A percentile compares a stretch with the other conserved stretches of the same genome.
These are phyloP conservation scores for Latrodectus hesperus DNA, from an alignment of 2,888 invertebrate species.

Conservation along the genomic window DNA sequence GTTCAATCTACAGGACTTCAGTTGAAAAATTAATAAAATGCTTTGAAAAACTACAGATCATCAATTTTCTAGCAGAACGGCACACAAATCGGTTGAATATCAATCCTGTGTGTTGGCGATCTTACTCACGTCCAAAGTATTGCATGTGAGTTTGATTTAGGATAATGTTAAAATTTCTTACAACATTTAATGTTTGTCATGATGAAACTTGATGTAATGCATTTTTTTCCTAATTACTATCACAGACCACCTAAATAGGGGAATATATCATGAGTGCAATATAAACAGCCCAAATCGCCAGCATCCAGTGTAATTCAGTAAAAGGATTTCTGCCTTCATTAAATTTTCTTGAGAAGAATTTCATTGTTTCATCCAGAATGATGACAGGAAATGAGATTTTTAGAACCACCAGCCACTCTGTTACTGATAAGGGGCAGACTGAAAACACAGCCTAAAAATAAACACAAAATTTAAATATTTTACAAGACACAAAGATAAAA, in stretches of 20 bases:
- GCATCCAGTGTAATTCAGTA: slow-evolving; percentile 83
- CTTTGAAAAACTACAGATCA: neutral
- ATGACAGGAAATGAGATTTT: slow-evolving; percentile 99
- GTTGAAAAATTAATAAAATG: slow-evolving; percentile 10
- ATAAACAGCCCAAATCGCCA: slow-evolving; percentile 97
- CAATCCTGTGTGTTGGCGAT: neutral
- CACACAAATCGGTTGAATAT: neutral
- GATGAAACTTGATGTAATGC: slow-evolving; percentile 7
- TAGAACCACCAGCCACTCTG: slow-evolving; percentile 99
- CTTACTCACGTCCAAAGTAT: neutral
- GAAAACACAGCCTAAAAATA: slow-evolving; percentile 95
- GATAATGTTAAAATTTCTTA: slow-evolving; percentile 15
- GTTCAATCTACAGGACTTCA: slow-evolving; percentile 10
- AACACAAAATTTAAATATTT: neutral
- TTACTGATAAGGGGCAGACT: slow-evolving; percentile 93
- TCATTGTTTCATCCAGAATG: slow-evolving; percentile 98
- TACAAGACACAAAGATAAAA: too few species aligned
- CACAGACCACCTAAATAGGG: slow-evolving; percentile 71
- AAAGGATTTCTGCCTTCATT: slow-evolving; percentile 88
- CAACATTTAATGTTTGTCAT: slow-evolving; percentile 6
- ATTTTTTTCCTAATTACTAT: slow-evolving; percentile 27
- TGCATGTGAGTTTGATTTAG: neutral
- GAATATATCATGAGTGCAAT: slow-evolving; percentile 84
- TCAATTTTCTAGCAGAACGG: neutral
- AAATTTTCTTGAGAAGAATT: slow-evolving; percentile 99